Evolutionary conservation across 2,797 vertebrate species (phyloP), one percentile per base, ranked within the genome.

Genomic region (Nothura maculosa): DNA sequence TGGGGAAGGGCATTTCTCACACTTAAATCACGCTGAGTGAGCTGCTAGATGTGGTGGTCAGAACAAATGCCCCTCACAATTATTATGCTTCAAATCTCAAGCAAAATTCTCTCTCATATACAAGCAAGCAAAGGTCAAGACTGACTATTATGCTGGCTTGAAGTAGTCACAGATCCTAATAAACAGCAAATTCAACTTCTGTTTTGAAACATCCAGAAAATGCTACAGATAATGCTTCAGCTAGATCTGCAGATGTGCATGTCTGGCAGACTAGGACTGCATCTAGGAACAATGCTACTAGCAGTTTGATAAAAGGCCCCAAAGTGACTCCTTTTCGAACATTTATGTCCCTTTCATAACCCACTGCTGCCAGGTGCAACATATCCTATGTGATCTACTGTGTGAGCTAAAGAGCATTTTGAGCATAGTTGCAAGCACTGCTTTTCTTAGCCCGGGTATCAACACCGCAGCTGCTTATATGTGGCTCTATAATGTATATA

Each of bases 1-100:
- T 93, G 89, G 85, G 76, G 81, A 94, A 90, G 81, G 77, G 74
- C 55, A 92, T 85, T 96, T 94, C 94, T 95, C 84, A 83, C 80
- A 79, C 86, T 92, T 81, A 61, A 84, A 55, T 32, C 80, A 92
- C 57, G 67, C 85, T 40, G 57, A 78, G 76, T 17, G 52, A 82
- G 55, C 76, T 20, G n/a, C 45, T 94, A 30, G 1, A 6, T 70
- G 45, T 43, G 84, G 68, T 79, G 74, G 86, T 84, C 94, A 94
- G 81, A 85, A 85, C n/a, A 92, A 94, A 95, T 57, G 76, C 18
- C 86, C 81, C 90, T 87, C 55, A 27, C 78, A 67, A 83, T 94
- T 69, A 69, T 50, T 63, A 89, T 48, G 60, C 64, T 92, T 90
- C 75, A 89, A 58, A 85, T 78, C 89, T 94, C 92, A 89, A 93